Base-by-base conservation (phyloP, 2,113 vertebrate genomes). In the Gymnogyps californianus region DNA sequence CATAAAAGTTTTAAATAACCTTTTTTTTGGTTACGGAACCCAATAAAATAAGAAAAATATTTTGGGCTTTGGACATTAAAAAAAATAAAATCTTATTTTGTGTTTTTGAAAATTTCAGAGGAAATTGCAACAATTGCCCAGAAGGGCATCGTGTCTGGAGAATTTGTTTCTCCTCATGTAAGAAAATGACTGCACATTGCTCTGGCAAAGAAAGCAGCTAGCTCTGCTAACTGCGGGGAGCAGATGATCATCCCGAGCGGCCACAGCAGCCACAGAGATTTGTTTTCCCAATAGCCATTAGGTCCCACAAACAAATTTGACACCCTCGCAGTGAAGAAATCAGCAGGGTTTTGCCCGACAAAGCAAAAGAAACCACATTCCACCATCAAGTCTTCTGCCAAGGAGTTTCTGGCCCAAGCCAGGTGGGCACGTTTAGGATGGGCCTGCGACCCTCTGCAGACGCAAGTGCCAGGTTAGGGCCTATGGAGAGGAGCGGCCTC, bases 121-220 rank as follows among this genome's bases (percentile, higher is more conserved):
- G 46, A 77, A 88, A 59, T 13, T 58, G 54, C 46, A 80, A 38
- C 28, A 51, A 11, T 31, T 89, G 17, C 55, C 55, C 64, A 81
- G 61, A 66, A 91, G 9, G 12, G 18, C 20, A 25, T 40, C 0
- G 0, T 19, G 6, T 57, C 62, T 52, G 40, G 32, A 92, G 12
- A 40, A 49, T 51, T 40, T 52, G 52, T 46, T 57, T 57, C 36
- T 19, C 77, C 6, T 25, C 32, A 0, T 9, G 13, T 61, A 40
- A 51, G 83, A 19, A n/a, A 20, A 66, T 2, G 28, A 55, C 8
- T 26, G 16, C 24, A 7, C 0, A 0, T 61, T 58, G 67, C 66
- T 70, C 26, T 36, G 67, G 65, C 52, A 57, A 40, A 69, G 65
- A 4, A 42, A 40, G 49, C 11, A n/a, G 32, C 25, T 4, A 17